A percentile compares a stretch with the other conserved stretches of the same genome.
Evolutionary conservation across 2,888 invertebrate species (phyloP).

Genomic region (Dyspetes luteomarginatus): DNA sequence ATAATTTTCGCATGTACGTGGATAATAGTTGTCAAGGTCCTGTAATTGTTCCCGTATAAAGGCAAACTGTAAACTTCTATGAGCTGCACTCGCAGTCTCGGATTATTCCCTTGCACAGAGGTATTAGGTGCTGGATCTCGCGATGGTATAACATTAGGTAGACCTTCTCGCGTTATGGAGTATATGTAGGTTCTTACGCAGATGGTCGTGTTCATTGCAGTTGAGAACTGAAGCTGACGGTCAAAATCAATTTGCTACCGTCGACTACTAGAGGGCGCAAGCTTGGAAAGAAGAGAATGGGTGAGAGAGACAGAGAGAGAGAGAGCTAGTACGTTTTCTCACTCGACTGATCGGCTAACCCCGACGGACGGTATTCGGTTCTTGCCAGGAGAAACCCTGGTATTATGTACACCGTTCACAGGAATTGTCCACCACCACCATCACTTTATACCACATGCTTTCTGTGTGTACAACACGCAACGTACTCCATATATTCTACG

Average conservation of each 20-base stretch:
- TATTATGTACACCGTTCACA: slow-evolving; percentile 64
- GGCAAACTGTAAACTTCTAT: slow-evolving; percentile 30
- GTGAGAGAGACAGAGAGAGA: slow-evolving; percentile 39
- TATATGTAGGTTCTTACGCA: slow-evolving; percentile 31
- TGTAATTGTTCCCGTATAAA: slow-evolving; percentile 47
- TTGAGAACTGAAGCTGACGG: slow-evolving; percentile 61
- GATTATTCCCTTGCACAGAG: slow-evolving; percentile 36
- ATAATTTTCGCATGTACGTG: not conserved
- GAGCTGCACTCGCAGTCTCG: slow-evolving; percentile 21
- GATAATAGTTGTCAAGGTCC: slow-evolving; percentile 10
- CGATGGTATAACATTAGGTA: slow-evolving; percentile 22
- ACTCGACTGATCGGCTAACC: slow-evolving; percentile 67
- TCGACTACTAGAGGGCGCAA: slow-evolving; percentile 50
- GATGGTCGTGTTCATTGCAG: slow-evolving; percentile 40
- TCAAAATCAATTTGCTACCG: slow-evolving; percentile 67
- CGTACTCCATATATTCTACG: slow-evolving; percentile 45
- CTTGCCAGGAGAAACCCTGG: slow-evolving; percentile 60
- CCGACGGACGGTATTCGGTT: slow-evolving; percentile 66
- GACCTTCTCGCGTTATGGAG: slow-evolving; percentile 27
- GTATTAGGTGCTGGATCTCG: slow-evolving; percentile 42
- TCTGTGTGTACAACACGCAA: slow-evolving; percentile 22
- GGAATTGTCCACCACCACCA: slow-evolving; percentile 46
- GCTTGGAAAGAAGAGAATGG: slow-evolving; percentile 22
- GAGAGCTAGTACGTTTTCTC: slow-evolving; percentile 61
- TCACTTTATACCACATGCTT: slow-evolving; percentile 16